Conservation (phyloP, 2,888 invertebrate species). For the Altica lythri region DNA sequence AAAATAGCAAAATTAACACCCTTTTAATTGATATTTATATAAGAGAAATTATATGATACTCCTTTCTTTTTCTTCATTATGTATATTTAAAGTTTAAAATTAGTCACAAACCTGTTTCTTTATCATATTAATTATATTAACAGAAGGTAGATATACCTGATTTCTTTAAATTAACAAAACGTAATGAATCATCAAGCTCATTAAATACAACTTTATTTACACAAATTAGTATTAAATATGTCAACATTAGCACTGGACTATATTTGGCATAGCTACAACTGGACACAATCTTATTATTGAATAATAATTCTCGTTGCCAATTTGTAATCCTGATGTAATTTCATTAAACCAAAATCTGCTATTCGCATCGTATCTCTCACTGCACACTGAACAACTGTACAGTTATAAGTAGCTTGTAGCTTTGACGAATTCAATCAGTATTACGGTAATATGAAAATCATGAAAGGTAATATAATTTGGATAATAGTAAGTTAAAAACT, state of each 20-base stretch:
- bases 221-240: constrained; percentile 6
- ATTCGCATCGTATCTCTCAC: constrained; percentile 13
- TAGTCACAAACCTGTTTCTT: too few relatives aligned
- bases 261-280: constrained; percentile 13
- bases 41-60: too few relatives aligned
- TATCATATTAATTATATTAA: too few relatives aligned
- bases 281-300: constrained; percentile 13
- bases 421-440: constrained; percentile 36
- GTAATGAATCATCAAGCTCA: too few relatives aligned
- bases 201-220: constrained; percentile 1
- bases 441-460: constrained; percentile 41
- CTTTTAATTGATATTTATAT: too few relatives aligned
- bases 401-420: constrained; percentile 34
- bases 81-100: too few relatives aligned
- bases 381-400: constrained; percentile 26
- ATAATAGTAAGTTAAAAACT: constrained; percentile 49
- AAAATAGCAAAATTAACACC: too few relatives aligned
- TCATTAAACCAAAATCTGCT: constrained; percentile 12
- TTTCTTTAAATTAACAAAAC: too few relatives aligned
- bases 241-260: constrained; percentile 6
- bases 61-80: too few relatives aligned
- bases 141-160: too few relatives aligned
- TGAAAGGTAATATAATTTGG: constrained; percentile 49
- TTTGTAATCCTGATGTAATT: constrained; percentile 16
- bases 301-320: constrained; percentile 7